These are phyloP conservation scores for Chaetodon auriga DNA, from an alignment of 2,113 vertebrate genomes.

Conservation along the genomic window DNA sequence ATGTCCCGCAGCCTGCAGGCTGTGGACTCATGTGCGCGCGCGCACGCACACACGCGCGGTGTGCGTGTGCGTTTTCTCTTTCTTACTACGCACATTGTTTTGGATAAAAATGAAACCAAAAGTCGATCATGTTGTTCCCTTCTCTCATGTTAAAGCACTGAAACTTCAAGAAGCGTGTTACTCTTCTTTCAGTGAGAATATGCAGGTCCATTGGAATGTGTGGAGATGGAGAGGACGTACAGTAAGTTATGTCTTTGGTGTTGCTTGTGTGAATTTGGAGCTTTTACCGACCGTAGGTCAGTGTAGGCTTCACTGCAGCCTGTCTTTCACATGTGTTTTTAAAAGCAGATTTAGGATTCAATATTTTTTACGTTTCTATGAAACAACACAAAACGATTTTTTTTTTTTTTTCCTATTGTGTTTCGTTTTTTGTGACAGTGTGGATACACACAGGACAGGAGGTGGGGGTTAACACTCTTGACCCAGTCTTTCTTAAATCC, in stretches of 20 bases:
- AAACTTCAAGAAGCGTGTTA: no score
- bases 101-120: neutral
- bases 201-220: neutral
- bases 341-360: neutral
- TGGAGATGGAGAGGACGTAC: neutral
- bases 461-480: no score
- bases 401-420: no score
- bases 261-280: neutral
- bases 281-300: neutral
- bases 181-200: neutral
- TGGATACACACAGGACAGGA: no score
- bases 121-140: neutral
- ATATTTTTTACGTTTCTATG: no score
- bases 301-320: no score
- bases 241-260: neutral
- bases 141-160: neutral
- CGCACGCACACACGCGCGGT: neutral
- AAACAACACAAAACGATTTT: no score
- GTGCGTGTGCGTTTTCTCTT: neutral
- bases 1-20: slow-evolving; percentile 22
- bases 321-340: no score
- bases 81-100: slow-evolving; percentile 9
- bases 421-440: no score
- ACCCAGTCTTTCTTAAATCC: neutral
- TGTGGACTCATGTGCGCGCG: neutral